These are phyloP conservation scores for Gavia stellata DNA, from an alignment of 2,113 vertebrate genomes.

Conservation along the genomic window DNA sequence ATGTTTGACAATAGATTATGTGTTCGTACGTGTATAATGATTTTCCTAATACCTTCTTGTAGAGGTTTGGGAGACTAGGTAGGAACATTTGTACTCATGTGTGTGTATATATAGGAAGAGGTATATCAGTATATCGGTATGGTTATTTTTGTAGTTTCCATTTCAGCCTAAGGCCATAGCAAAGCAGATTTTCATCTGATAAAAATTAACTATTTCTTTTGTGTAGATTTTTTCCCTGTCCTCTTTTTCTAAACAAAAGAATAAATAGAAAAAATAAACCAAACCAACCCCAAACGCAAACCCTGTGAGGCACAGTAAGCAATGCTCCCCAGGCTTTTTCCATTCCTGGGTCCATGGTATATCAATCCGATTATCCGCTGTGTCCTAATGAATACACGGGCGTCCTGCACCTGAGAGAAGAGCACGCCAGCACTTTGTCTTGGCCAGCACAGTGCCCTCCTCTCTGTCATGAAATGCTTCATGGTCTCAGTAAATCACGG, in stretches of 20 bases:
- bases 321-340: background rate
- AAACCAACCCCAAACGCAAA: background rate
- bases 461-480: background rate
- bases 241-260: background rate
- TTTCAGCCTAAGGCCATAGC: background rate
- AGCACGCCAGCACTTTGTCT: background rate
- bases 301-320: background rate
- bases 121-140: fast-evolving
- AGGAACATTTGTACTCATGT: background rate
- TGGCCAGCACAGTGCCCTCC: background rate
- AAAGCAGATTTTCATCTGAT: background rate
- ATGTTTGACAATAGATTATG: background rate
- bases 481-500: background rate
- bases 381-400: background rate
- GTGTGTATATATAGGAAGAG: background rate
- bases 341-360: background rate
- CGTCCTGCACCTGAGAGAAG: background rate
- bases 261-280: background rate
- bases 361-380: background rate
- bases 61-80: background rate
- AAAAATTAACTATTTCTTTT: background rate
- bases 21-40: background rate
- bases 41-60: background rate
- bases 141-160: background rate
- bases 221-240: background rate